A percentile compares a stretch with the other conserved stretches of the same genome.
Conservation (phyloP, 2,888 invertebrate species). For the Micoletzkya japonica region DNA sequence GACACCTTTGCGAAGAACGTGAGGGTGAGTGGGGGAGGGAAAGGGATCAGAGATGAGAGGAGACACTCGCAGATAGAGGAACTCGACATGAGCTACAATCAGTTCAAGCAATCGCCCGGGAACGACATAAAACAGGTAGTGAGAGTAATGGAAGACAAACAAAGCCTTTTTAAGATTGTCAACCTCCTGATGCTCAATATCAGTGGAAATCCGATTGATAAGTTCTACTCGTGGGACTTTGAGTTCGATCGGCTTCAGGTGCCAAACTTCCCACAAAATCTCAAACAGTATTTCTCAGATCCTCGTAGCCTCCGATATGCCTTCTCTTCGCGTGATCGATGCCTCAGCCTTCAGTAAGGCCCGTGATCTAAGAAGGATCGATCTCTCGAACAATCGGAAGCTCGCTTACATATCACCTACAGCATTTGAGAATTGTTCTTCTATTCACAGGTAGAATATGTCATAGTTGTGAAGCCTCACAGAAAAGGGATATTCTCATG, state of each 20-base stretch:
- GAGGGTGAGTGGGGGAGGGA: not conserved
- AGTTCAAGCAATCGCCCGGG: slow-evolving; percentile 11
- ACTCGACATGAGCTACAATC: slow-evolving; percentile 26
- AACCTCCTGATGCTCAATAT: slow-evolving; percentile 24
- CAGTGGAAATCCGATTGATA: slow-evolving; percentile 26
- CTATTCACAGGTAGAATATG: slow-evolving; percentile 35
- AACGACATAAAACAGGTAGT: slow-evolving; percentile 14
- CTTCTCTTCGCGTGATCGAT: slow-evolving; percentile 38
- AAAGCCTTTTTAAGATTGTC: slow-evolving; percentile 1
- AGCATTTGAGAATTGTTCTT: slow-evolving; percentile 41
- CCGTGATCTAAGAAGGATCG: slow-evolving; percentile 40
- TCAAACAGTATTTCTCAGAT: slow-evolving; percentile 31
- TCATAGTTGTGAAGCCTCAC: not conserved
- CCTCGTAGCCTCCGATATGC: slow-evolving; percentile 39
- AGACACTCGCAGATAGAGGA: slow-evolving; percentile 27
- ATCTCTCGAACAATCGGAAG: slow-evolving; percentile 36
- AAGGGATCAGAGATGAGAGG: not conserved
- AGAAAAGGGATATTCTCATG: not conserved
- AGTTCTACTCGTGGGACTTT: slow-evolving; percentile 23
- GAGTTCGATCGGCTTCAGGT: slow-evolving; percentile 27
- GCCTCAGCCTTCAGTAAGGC: slow-evolving; percentile 38
- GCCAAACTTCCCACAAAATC: not conserved
- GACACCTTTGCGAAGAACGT: slow-evolving; percentile 27
- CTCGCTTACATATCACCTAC: slow-evolving; percentile 41
- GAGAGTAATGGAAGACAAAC: not conserved